Evolutionary conservation across 2,113 vertebrate genomes (phyloP), one percentile per base, ranked within the genome.

Genomic region (Felis chaus): DNA sequence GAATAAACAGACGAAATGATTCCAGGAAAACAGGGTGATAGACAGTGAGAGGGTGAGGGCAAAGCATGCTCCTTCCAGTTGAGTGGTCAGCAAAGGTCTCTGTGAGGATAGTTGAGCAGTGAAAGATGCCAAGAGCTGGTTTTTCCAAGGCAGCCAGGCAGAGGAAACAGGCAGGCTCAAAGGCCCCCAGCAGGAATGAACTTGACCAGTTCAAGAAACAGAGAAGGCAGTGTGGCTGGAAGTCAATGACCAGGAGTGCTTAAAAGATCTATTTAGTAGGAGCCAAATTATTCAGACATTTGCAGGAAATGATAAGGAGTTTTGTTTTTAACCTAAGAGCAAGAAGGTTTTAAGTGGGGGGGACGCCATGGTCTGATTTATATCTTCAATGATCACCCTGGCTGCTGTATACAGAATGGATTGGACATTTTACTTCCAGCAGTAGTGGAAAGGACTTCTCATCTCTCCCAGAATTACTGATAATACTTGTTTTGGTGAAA

Each of bases 291-390:
- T 5, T 31, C 16, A 81, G 57, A 89, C 36, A 66, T 57, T 68
- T 91, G 25, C 53, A 95, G 16, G n/a, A 78, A 80, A 74, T 25
- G 8, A 79, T 78, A 92, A 76, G 13, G 66, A 83, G 4, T 31
- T 95, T 83, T 91, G 18, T 27, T 55, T 89, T 95, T 81, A 50
- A 91, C 55, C 25, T 76, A 94, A 86, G 12, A 94, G 65, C 66
- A 63, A 10, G 10, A 82, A 86, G 1, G 8, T 57, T 50, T 82
- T 71, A 85, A 85, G 73, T 21, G 86, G 33, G 5, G 36, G 45
- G 45, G 1, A 9, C 1, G 25, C 48, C 12, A 5, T 19, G n/a
- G 76, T 39, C 33, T 76, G 71, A 96, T 91, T 71, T 96, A 21
- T 79, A 76, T 63, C 39, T 91, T 87, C 74, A 85, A 95, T 45